Evolutionary conservation across 2,888 invertebrate species (phyloP).

Genomic region (Tigriopus californicus): DNA sequence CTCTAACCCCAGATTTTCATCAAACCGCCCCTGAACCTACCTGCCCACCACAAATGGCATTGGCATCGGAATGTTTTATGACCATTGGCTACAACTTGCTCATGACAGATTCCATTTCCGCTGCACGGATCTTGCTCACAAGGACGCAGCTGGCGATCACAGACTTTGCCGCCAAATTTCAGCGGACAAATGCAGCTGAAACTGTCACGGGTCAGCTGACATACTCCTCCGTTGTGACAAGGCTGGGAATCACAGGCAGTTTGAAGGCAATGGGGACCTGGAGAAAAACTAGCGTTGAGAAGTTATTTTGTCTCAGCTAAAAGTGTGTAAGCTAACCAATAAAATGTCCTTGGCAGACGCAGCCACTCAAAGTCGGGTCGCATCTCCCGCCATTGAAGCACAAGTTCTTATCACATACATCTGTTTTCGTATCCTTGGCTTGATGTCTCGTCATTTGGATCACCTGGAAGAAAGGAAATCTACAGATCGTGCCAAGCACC

Average conservation of each 20-base stretch:
- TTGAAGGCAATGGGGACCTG: conserved; percentile 54
- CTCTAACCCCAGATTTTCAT: not conserved
- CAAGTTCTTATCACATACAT: conserved; percentile 8
- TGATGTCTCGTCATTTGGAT: not conserved
- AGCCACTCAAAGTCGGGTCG: conserved; percentile 26
- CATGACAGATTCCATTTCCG: conserved; percentile 50
- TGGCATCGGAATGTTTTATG: conserved; percentile 40
- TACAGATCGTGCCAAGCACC: not conserved
- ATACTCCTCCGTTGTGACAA: conserved; percentile 39
- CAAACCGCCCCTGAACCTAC: conserved; percentile 23
- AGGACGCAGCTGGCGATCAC: conserved; percentile 45
- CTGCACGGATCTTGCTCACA: conserved; percentile 55
- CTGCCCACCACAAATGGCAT: conserved; percentile 55
- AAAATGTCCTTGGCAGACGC: conserved; percentile 49
- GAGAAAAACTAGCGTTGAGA: conserved; percentile 18
- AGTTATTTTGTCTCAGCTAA: not conserved
- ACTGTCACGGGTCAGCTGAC: conserved; percentile 21
- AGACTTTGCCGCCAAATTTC: conserved; percentile 42
- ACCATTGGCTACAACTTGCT: conserved; percentile 30
- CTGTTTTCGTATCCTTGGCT: not conserved
- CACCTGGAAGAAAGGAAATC: not conserved
- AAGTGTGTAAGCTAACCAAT: conserved; percentile 38
- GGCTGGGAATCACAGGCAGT: conserved; percentile 53
- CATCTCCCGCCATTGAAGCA: conserved; percentile 13
- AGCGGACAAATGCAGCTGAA: conserved; percentile 44